phyloP scores from a whole-genome alignment of 2,888 invertebrate species.

The Ennomos fuscantarius region DNA sequence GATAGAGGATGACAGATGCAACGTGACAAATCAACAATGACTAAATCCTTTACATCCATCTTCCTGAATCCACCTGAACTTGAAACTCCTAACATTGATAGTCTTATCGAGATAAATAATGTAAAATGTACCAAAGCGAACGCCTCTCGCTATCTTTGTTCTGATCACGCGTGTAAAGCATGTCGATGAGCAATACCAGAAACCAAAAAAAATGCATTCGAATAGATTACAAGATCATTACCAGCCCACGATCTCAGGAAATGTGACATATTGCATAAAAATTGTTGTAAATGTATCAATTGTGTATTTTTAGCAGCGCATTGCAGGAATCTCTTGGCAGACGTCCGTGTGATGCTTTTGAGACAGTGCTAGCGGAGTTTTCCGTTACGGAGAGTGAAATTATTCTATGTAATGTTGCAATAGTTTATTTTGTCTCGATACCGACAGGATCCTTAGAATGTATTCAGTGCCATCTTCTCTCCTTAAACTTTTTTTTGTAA shows the following conservation, averaged over 20 bases:
- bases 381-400: constrained; percentile 2
- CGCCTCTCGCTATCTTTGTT: constrained; percentile 3
- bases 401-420: background rate
- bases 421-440: too few species aligned
- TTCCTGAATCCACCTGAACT: too few species aligned
- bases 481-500: too few species aligned
- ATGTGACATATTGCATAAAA: constrained; percentile 40
- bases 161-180: constrained; percentile 10
- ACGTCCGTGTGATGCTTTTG: constrained; percentile 6
- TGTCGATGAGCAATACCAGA: constrained; percentile 14
- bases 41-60: too few species aligned
- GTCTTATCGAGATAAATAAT: too few species aligned
- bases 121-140: too few species aligned
- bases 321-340: constrained; percentile 34
- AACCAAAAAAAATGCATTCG: constrained; percentile 2
- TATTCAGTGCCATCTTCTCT: too few species aligned
- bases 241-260: constrained; percentile 25
- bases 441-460: too few species aligned
- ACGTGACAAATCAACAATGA: too few species aligned
- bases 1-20: too few species aligned
- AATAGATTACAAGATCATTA: constrained; percentile 4
- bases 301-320: constrained; percentile 37
- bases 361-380: constrained; percentile 7
- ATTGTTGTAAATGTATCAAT: constrained; percentile 36
- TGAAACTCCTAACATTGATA: too few species aligned